Conservation (phyloP, 2,797 vertebrate genomes). For the Linurgus olivaceus region DNA sequence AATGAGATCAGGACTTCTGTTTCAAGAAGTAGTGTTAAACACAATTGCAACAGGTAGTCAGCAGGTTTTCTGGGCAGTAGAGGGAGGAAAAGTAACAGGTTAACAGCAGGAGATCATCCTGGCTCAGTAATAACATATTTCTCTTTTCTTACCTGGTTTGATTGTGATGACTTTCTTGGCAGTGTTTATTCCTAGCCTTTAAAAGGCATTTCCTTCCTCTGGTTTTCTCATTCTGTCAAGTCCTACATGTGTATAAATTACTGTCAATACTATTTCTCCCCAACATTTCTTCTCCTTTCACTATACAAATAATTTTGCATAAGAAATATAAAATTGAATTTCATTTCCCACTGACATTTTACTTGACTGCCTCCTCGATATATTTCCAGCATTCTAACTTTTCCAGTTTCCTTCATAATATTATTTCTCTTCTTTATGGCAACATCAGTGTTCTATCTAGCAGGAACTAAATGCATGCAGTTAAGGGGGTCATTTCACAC, state of each 20-base stretch:
- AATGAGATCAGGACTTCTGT: not conserved
- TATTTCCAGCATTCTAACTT: not conserved
- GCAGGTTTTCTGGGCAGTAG: not conserved
- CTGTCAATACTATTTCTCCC: not conserved
- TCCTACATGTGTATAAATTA: not conserved
- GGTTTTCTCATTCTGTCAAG: not conserved
- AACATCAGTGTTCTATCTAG: not conserved
- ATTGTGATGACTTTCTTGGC: not conserved
- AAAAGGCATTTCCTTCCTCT: not conserved
- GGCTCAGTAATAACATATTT: fast-evolving
- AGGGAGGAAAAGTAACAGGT: not conserved
- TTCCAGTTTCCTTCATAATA: not conserved
- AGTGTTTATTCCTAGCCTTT: not conserved
- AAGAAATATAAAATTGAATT: not conserved
- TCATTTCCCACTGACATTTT: not conserved
- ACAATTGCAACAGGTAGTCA: not conserved
- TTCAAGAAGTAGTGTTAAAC: not conserved
- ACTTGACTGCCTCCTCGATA: not conserved
- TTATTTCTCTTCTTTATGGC: not conserved
- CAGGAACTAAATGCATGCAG: not conserved
- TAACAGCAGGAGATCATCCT: not conserved
- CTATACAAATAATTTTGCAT: not conserved
- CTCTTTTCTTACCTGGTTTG: not conserved
- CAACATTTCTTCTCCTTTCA: not conserved
- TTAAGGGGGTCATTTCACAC: not conserved